Evolutionary conservation across 2,888 invertebrate species (phyloP), one percentile per base, ranked within the genome.

Genomic region (Stegophylla sp.): DNA sequence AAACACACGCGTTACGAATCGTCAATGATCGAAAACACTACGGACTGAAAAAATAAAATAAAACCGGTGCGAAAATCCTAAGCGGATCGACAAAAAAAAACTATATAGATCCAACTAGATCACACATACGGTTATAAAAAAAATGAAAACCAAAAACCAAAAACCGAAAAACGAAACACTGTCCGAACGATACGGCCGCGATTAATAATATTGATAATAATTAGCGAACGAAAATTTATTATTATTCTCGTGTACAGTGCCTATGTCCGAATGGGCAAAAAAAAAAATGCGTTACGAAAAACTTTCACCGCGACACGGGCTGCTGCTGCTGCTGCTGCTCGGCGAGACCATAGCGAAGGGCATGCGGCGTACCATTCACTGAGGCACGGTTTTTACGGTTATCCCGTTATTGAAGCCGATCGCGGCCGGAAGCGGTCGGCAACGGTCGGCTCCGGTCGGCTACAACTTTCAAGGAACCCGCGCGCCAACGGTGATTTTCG

Each of bases 341-440:
- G 61, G 67, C 2, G 26, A 79, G 59, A 79, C 77, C 69, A 79
- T 61, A 69, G 77, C 77, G 77, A 79, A 79, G 77, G 77, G 77
- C 77, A 79, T 69, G 77, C 77, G 69, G 69, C 69, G 61, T 79
- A 69, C 77, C 77, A 61, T 79, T 79, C 77, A 79, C 77, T 69
- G 77, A 79, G 69, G 61, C 48, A 69, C 77, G 67, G 77, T 69
- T 79, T 69, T 79, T 79, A 69, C 77, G 77, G 77, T 79, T 79
- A 79, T 79, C 77, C 77, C 77, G 77, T 79, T 79, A 77, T 61
- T 77, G 59, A 61, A 69, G 77, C 69, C 77, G 34, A 79, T 69
- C 48, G 77, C 77, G 59, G 77, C 77, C 77, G 77, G 77, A 59
- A 77, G 48, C 67, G 23, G 77, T 79, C 77, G 77, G 59, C 48